These are phyloP conservation scores for Steinernema khuongi DNA, from an alignment of 1,140 invertebrate genomes.

Conservation along the genomic window DNA sequence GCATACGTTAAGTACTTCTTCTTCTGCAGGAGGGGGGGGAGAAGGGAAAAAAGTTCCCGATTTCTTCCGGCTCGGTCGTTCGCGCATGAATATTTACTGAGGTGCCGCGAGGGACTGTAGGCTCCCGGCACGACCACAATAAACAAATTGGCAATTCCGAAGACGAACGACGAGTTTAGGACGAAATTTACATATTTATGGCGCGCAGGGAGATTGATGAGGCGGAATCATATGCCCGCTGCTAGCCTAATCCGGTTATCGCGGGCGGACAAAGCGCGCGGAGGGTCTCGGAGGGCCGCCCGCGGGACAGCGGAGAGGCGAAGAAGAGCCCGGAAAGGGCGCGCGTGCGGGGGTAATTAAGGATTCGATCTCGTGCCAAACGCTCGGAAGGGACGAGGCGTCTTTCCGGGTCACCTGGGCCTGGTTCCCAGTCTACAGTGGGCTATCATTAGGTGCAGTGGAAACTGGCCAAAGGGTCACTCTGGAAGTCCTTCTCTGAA, in stretches of 20 bases:
- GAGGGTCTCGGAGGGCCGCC: background rate
- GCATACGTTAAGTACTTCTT: no score
- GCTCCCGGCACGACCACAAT: background rate
- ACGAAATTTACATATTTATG: background rate
- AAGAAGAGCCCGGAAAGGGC: background rate
- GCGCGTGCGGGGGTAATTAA: background rate
- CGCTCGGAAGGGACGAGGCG: background rate
- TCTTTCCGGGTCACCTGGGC: no score
- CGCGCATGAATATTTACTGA: background rate
- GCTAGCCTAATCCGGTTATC: slow-evolving; percentile 12
- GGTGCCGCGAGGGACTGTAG: background rate
- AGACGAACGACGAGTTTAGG: background rate
- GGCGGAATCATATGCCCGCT: slow-evolving; percentile 12
- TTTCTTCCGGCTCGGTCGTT: no score
- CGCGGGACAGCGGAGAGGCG: background rate
- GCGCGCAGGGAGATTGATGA: slow-evolving; percentile 9
- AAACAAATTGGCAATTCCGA: background rate
- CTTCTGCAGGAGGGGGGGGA: no score
- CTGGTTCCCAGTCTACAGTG: no score
- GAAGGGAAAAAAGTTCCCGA: no score
- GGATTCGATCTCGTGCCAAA: background rate
- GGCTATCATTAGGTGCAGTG: no score
- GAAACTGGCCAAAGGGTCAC: no score
- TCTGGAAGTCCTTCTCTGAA: no score
- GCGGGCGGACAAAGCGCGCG: background rate